phyloP scores from a whole-genome alignment of 2,797 vertebrate species.

The Serranus cabrilla region DNA sequence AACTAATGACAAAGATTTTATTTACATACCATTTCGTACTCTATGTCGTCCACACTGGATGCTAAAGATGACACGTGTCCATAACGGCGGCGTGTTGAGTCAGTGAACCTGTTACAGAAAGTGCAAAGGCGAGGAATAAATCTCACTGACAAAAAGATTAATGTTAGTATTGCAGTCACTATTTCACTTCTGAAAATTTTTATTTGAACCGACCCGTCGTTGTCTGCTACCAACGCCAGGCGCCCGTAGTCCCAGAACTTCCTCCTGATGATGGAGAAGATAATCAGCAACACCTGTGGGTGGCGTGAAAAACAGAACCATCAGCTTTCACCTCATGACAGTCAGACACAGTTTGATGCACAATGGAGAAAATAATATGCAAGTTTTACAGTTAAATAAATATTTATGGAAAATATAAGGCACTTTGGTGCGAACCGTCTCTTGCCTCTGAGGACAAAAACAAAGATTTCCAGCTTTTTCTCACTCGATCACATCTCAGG shows the following conservation, averaged over 20 bases:
- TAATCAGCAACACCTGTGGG: conserved; percentile 86
- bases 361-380: not conserved
- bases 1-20: not conserved
- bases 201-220: conserved; percentile 78
- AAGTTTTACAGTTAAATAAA: not conserved
- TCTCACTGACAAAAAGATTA: not conserved
- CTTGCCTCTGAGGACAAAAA: not conserved
- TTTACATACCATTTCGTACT: conserved; percentile 86
- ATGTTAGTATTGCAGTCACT: not conserved
- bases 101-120: conserved; percentile 70
- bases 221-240: conserved; percentile 92
- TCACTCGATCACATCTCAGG: conserved; percentile 7
- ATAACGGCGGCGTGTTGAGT: conserved; percentile 75
- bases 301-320: not conserved
- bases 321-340: not conserved
- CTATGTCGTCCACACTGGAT: conserved; percentile 84
- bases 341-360: not conserved
- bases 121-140: not conserved
- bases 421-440: not conserved
- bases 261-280: conserved; percentile 92
- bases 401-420: not conserved
- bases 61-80: conserved; percentile 83
- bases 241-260: conserved; percentile 96
- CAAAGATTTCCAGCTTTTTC: conserved; percentile 1
- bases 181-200: not conserved